phyloP scores from a whole-genome alignment of 1,140 invertebrate genomes.

The Mizuhopecten yessoensis region DNA sequence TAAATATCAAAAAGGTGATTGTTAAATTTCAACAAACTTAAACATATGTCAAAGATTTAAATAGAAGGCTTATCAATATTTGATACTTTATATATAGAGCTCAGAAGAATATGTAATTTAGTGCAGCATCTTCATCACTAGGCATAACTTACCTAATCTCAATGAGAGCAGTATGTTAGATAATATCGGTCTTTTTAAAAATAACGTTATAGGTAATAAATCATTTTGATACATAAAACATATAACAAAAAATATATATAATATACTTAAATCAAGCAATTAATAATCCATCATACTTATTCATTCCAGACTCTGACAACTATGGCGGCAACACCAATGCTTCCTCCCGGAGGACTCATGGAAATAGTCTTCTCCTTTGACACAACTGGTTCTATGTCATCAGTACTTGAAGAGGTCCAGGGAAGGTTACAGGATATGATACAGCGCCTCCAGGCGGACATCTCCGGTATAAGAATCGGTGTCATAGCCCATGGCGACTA shows the following conservation, averaged over 20 bases:
- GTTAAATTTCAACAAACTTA: too few species aligned
- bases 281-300: neutral
- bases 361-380: conserved; percentile 81
- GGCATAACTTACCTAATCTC: too few species aligned
- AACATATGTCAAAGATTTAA: too few species aligned
- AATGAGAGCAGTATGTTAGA: too few species aligned
- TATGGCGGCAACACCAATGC: neutral
- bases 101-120: too few species aligned
- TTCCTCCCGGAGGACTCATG: conserved; percentile 63
- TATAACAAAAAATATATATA: neutral
- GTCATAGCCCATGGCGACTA: conserved; percentile 80
- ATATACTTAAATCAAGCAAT: neutral
- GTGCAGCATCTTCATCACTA: too few species aligned
- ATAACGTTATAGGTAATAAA: too few species aligned
- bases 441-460: conserved; percentile 76
- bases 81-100: neutral
- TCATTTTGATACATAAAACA: neutral
- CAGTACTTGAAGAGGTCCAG: conserved; percentile 71
- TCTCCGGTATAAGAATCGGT: conserved; percentile 73
- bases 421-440: conserved; percentile 76
- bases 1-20: too few species aligned
- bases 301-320: neutral
- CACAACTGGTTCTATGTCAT: conserved; percentile 79
- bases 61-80: neutral
- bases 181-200: too few species aligned